phyloP scores from a whole-genome alignment of 2,888 invertebrate genomes.

The Coenonympha arcania region DNA sequence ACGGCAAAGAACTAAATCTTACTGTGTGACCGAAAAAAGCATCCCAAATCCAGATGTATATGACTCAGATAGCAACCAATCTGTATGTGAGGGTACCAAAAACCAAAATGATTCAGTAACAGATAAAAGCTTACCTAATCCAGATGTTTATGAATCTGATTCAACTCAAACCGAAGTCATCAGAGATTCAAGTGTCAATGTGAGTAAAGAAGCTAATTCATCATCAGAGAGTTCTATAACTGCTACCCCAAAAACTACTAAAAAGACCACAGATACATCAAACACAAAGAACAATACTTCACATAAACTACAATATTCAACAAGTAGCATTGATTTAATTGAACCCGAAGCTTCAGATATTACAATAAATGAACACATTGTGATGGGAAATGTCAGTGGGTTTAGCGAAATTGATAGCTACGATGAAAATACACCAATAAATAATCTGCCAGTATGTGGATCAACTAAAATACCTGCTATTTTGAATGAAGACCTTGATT shows the following conservation, averaged over 20 bases:
- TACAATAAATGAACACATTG: conserved; percentile 51
- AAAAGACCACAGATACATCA: conserved; percentile 27
- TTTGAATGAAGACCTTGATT: conserved; percentile 60
- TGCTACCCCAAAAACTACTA: conserved; percentile 25
- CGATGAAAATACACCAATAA: conserved; percentile 12
- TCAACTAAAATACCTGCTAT: conserved; percentile 65
- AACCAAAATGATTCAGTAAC: conserved; percentile 44
- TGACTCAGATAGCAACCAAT: conserved; percentile 74
- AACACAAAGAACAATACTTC: conserved; percentile 32
- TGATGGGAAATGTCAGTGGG: conserved; percentile 63
- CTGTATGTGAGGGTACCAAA: conserved; percentile 42
- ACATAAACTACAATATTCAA: too few species aligned
- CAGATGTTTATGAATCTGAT: conserved; percentile 75
- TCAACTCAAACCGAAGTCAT: conserved; percentile 54
- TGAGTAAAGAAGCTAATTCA: conserved; percentile 20
- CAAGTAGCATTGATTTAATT: conserved; percentile 49
- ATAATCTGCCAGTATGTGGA: conserved; percentile 44
- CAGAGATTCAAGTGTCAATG: conserved; percentile 30
- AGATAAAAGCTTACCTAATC: conserved; percentile 55
- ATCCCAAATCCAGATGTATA: conserved; percentile 70
- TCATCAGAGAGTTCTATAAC: conserved; percentile 16
- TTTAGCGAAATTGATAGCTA: conserved; percentile 41
- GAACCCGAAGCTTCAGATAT: conserved; percentile 31
- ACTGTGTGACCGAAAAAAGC: conserved; percentile 50
- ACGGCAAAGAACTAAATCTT: conserved; percentile 55